A percentile compares a stretch with the other conserved stretches of the same genome.
phyloP scores from a whole-genome alignment of 2,888 invertebrate species.

The Volucella inflata region DNA sequence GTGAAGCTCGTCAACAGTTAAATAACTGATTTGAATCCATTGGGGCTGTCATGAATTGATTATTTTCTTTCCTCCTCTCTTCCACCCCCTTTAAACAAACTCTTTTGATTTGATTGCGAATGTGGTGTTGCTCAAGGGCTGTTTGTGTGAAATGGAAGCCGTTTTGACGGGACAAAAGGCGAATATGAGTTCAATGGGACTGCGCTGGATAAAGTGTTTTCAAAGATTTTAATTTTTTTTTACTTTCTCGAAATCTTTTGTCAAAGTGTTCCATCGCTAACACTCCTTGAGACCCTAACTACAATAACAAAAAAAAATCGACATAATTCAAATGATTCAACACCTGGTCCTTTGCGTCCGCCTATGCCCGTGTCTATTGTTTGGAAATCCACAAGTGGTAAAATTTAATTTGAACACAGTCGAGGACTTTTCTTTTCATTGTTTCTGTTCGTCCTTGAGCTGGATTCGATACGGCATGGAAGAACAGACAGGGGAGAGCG shows the following conservation, averaged over 20 bases:
- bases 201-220: no score
- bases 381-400: slow-evolving; percentile 15
- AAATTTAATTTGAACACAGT: slow-evolving; percentile 37
- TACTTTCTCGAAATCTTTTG: no score
- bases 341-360: slow-evolving; percentile 9
- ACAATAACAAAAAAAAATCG: not conserved
- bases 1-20: slow-evolving; percentile 12
- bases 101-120: slow-evolving; percentile 7
- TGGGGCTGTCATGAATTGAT: not conserved
- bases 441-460: not conserved
- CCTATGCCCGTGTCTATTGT: slow-evolving; percentile 15
- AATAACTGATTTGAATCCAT: not conserved
- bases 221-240: no score
- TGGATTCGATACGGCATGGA: no score
- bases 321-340: slow-evolving; percentile 21
- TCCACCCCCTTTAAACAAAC: not conserved
- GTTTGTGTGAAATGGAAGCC: no score
- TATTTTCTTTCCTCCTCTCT: not conserved
- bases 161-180: no score
- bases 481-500: not conserved
- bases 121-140: not conserved
- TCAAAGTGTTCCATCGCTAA: no score
- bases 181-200: no score
- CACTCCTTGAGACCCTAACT: not conserved
- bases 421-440: not conserved